A percentile compares a stretch with the other conserved stretches of the same genome.
phyloP scores from a whole-genome alignment of 2,888 invertebrate genomes.

The Willowsia nigromaculata region DNA sequence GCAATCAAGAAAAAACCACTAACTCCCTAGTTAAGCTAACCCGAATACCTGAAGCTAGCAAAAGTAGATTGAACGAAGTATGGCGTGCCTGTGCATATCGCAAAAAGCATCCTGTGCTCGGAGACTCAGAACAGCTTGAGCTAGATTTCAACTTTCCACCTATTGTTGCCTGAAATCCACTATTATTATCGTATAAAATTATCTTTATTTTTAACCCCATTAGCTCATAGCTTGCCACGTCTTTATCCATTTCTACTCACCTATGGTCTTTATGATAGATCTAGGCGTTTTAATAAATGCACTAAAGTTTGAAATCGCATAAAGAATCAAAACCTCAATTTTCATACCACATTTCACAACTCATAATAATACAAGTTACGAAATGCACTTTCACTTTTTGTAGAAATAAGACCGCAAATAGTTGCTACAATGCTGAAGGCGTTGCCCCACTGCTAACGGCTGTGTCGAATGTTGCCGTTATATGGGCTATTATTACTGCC shows the following conservation, averaged over 20 bases:
- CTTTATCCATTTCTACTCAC: background rate
- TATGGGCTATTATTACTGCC: background rate
- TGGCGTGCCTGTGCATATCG: constrained; percentile 18
- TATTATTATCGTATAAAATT: no score
- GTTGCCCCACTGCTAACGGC: constrained; percentile 20
- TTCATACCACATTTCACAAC: no score
- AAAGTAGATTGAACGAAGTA: constrained; percentile 23
- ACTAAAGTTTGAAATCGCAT: background rate
- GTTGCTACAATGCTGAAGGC: background rate
- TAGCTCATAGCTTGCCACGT: background rate
- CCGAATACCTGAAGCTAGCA: background rate
- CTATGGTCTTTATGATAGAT: background rate
- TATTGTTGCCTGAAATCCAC: no score
- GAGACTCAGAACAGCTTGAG: background rate
- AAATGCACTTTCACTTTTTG: background rate
- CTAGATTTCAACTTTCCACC: no score
- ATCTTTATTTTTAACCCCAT: no score
- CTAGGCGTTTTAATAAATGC: background rate
- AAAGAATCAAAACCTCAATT: background rate
- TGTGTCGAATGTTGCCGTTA: no score
- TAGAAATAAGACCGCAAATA: background rate
- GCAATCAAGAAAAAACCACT: constrained; percentile 38
- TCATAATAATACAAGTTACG: no score
- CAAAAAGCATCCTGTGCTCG: background rate
- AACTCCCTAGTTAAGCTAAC: no score